Evolutionary conservation across 1,140 invertebrate genomes (phyloP), one percentile per base, ranked within the genome.

Genomic region (Megathymus violae): DNA sequence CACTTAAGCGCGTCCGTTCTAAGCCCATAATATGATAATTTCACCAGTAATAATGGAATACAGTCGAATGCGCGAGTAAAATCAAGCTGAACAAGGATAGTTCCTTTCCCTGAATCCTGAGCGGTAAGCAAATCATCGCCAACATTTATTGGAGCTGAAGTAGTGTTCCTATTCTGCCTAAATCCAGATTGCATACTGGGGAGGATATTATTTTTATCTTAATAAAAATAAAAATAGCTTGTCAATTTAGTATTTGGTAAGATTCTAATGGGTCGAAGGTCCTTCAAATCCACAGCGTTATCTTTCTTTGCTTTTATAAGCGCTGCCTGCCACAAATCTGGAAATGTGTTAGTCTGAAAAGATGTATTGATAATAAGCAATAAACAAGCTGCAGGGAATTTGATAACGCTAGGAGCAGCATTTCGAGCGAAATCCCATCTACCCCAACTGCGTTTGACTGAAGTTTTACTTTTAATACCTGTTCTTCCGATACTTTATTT

Each of bases 11-110:
- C n/a, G 1, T 54, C 34, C 3, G 0, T 19, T 10, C 36, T 41
- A 11, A 54, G 6, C 16, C 51, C 51, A 17, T 54, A 54, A 6
- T 54, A 54, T 3, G 34, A 22, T 40, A 54, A 11, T 14, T 54
- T 54, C 1, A 36, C 15, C 13, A 54, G 11, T 1, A 54, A n/a
- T 1, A 54, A 17, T 4, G 34, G 4, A 9, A 54, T 11, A 13
- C 16, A 22, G 17, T 54, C 51, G 13, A 54, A 54, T 4, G 51
- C 51, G 9, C 51, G 34, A 9, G 51, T 22, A 19, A 54, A 54
- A 17, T 54, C 51, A 5, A 54, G n/a, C 6, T 41, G 34, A 6
- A 41, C 34, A 22, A 50, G 1, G 27, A 31, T 4, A 31, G 27
- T 31, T 1, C 27, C 7, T 7, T 31, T 9, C 3, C 27, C 27